Evolutionary conservation across 1,140 invertebrate species (phyloP).

Genomic region (Wasmannia auropunctata): DNA sequence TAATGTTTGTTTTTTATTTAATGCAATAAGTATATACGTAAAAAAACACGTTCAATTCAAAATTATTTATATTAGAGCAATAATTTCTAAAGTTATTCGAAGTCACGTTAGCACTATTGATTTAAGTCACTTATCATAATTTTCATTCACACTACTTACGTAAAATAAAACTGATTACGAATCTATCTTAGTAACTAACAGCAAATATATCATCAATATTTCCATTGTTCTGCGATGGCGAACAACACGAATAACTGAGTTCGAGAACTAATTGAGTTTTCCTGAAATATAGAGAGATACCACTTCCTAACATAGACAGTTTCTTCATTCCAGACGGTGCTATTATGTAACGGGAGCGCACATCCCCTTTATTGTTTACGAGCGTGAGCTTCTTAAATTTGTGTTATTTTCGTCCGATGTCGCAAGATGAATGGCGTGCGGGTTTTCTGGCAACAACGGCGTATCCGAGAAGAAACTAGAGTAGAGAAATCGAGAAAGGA

Average conservation of each 20-base stretch:
- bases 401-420: constrained; percentile 80
- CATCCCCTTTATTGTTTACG: constrained; percentile 78
- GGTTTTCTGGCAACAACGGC: constrained; percentile 67
- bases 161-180: background rate
- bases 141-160: background rate
- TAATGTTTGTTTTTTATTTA: background rate
- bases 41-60: background rate
- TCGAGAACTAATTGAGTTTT: background rate
- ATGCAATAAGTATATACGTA: background rate
- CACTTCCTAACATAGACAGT: background rate
- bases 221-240: background rate
- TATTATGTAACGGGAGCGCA: constrained; percentile 29
- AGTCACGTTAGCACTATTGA: background rate
- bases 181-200: background rate
- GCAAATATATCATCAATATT: background rate
- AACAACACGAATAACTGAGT: constrained; percentile 1
- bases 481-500: constrained; percentile 54
- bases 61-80: background rate
- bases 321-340: constrained; percentile 12
- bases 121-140: background rate
- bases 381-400: constrained; percentile 81
- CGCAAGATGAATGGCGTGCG: constrained; percentile 78
- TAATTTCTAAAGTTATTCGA: background rate
- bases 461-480: constrained; percentile 23
- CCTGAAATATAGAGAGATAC: background rate